phyloP scores from a whole-genome alignment of 2,113 vertebrate genomes.

The Verasper variegatus region DNA sequence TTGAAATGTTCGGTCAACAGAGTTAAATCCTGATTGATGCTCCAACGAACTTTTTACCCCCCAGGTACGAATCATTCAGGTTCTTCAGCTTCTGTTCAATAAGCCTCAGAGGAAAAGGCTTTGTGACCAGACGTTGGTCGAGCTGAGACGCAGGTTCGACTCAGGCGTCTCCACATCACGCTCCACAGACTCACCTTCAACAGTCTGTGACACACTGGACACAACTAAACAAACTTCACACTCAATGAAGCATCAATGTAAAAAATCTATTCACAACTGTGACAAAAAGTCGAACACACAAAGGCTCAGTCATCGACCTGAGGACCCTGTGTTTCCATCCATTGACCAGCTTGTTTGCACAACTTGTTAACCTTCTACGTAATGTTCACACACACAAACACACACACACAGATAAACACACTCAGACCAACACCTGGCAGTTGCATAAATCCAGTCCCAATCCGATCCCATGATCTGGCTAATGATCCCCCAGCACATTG shows the following conservation, averaged over 20 bases:
- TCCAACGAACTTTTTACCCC: too few relatives aligned
- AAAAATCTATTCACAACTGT: conserved; percentile 45
- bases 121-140: background rate
- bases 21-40: too few relatives aligned
- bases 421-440: conserved; percentile 61
- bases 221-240: background rate
- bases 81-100: too few relatives aligned
- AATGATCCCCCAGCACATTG: conserved; percentile 69
- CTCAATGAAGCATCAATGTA: conserved; percentile 6
- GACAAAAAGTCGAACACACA: background rate
- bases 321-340: conserved; percentile 34
- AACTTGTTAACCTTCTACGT: conserved; percentile 55
- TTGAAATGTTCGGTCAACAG: too few relatives aligned
- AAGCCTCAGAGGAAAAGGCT: background rate
- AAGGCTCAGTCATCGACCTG: too few relatives aligned
- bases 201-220: background rate
- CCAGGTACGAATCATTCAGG: too few relatives aligned
- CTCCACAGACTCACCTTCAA: too few relatives aligned
- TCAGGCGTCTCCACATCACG: too few relatives aligned
- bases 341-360: conserved; percentile 22
- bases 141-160: background rate
- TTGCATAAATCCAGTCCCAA: conserved; percentile 60
- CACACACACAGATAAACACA: conserved; percentile 34
- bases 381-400: conserved; percentile 7
- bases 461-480: conserved; percentile 69